These are phyloP conservation scores for Gasteruption jaculator DNA, from an alignment of 2,888 invertebrate species.

Conservation along the genomic window DNA sequence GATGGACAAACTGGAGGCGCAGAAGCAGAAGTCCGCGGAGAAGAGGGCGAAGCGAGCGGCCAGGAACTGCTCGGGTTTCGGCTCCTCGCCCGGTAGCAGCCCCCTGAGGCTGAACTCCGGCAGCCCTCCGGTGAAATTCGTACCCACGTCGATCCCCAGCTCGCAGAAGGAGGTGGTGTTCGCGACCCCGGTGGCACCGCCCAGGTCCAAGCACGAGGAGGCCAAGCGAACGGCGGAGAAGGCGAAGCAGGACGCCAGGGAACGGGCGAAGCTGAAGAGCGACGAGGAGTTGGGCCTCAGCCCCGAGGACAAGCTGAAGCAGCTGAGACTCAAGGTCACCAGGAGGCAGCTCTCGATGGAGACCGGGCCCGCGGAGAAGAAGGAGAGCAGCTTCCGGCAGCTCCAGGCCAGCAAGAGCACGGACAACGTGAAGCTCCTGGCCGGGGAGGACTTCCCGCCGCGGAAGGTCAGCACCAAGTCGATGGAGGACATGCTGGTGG, in stretches of 20 bases:
- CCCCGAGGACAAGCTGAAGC: constrained; percentile 62
- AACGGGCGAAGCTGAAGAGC: constrained; percentile 64
- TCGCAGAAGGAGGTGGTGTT: too few species aligned
- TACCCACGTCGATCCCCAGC: constrained; percentile 32
- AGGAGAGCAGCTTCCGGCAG: constrained; percentile 36
- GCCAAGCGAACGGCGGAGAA: constrained; percentile 56
- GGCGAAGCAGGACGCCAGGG: constrained; percentile 61
- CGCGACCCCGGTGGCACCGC: constrained; percentile 56
- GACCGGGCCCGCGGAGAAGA: constrained; percentile 30
- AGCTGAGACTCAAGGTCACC: constrained; percentile 54
- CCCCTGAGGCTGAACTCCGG: constrained; percentile 20
- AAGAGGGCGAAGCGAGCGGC: constrained; percentile 61
- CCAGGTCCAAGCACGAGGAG: constrained; percentile 53
- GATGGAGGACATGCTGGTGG: constrained; percentile 38
- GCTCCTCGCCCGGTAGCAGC: constrained; percentile 32
- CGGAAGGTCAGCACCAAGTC: constrained; percentile 43
- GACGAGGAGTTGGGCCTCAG: constrained; percentile 72
- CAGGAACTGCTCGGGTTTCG: constrained; percentile 53
- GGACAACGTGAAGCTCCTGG: constrained; percentile 42
- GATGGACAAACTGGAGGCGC: constrained; percentile 70
- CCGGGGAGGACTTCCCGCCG: constrained; percentile 28
- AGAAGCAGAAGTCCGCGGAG: constrained; percentile 62
- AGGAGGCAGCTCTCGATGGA: constrained; percentile 42
- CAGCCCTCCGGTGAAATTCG: constrained; percentile 27
- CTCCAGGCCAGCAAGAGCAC: constrained; percentile 47